Evolutionary conservation across 2,888 invertebrate genomes (phyloP).

Genomic region (Pimpla rufipes): DNA sequence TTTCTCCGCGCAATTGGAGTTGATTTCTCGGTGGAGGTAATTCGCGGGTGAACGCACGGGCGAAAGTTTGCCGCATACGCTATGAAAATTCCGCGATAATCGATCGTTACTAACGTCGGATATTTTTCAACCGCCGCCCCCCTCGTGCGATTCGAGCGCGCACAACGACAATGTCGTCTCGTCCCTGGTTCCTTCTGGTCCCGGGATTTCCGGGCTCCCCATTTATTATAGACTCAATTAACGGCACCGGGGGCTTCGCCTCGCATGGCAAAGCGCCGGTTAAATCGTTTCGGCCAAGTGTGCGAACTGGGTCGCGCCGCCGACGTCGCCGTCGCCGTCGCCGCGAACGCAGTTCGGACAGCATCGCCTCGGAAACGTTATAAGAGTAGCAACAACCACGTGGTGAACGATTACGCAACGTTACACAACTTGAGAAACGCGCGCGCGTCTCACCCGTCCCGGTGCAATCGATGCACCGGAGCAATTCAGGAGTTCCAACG

Average conservation of each 20-base stretch:
- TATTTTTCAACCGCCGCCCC: conserved; percentile 4
- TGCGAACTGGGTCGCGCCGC: conserved; percentile 59
- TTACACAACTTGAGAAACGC: conserved; percentile 56
- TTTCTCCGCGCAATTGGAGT: not conserved
- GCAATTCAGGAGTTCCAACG: too few relatives aligned
- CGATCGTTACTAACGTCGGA: not conserved
- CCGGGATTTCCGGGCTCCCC: conserved; percentile 27
- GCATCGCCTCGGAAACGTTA: conserved; percentile 7
- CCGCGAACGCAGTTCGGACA: conserved; percentile 15
- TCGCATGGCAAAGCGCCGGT: conserved; percentile 58
- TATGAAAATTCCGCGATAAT: not conserved
- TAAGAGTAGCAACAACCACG: conserved; percentile 52
- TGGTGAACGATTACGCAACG: conserved; percentile 64
- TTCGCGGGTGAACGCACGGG: not conserved
- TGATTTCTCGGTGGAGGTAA: not conserved
- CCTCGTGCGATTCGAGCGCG: not conserved
- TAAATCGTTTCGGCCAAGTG: conserved; percentile 58
- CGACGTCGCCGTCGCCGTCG: conserved; percentile 43
- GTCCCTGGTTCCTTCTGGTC: conserved; percentile 2
- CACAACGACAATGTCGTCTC: conserved; percentile 20
- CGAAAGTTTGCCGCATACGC: not conserved
- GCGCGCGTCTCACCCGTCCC: not conserved
- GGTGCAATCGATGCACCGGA: not conserved
- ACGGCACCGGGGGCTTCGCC: conserved; percentile 29
- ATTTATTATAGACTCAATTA: conserved; percentile 37